Evolutionary conservation across 2,797 vertebrate genomes (phyloP).

Genomic region (Pelodytes ibericus): DNA sequence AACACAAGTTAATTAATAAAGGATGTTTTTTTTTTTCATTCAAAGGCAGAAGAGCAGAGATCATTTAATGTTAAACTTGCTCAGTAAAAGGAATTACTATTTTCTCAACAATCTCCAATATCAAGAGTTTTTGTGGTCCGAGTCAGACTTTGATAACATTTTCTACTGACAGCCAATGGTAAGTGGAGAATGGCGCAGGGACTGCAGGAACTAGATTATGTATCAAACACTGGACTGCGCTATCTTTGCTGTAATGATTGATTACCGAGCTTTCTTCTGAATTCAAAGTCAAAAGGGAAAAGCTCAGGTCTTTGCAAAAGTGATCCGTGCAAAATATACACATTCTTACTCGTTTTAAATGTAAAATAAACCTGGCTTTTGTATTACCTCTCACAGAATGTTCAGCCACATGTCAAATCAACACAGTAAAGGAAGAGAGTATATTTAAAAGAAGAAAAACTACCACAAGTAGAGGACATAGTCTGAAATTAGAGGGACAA

Average conservation of each 20-base stretch:
- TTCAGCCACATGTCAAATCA: background rate
- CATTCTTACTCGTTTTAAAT: background rate
- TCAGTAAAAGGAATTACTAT: background rate
- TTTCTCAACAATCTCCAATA: background rate
- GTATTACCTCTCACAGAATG: background rate
- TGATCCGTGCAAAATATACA: background rate
- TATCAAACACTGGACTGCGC: conserved; percentile 65
- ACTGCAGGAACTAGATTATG: conserved; percentile 61
- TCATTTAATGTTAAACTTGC: background rate
- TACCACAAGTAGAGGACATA: too few relatives aligned
- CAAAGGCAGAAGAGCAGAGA: background rate
- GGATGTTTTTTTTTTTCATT: background rate
- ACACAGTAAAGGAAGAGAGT: too few relatives aligned
- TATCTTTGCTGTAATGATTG: conserved; percentile 66
- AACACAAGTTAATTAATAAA: conserved; percentile 17
- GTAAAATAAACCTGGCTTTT: background rate
- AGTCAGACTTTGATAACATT: background rate
- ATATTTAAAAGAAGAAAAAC: too few relatives aligned
- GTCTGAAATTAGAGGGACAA: too few relatives aligned
- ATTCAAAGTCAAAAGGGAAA: conserved; percentile 69
- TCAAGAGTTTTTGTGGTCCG: background rate
- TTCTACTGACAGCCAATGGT: background rate
- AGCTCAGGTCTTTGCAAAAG: conserved; percentile 56
- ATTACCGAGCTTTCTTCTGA: conserved; percentile 66
- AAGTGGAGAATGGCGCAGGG: background rate